Base-by-base conservation (phyloP, 2,888 invertebrate species). In the Pandemis cinnamomeana region DNA sequence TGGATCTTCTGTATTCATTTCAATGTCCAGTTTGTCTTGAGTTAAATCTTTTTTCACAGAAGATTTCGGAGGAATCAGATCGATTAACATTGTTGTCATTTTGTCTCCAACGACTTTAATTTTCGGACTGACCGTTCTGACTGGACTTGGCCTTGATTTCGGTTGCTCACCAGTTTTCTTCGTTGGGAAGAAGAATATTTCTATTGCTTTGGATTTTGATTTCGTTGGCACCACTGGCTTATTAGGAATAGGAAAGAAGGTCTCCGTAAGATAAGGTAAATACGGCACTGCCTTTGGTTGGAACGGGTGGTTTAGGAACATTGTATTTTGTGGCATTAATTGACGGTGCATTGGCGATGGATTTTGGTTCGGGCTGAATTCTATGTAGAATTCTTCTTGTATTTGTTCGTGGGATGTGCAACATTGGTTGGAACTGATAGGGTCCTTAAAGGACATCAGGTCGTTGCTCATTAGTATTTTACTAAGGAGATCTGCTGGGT, bases 371-470 rank as follows among this genome's bases (percentile, higher is more conserved):
- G 89, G 84, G 4, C 80, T 78, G 11, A 91, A 79, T 75, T 93
- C 91, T 1, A 91, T 84, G 60, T 87, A 81, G 1, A 91, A 78
- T 3, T 89, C 88, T 76, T 92, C 91, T 51, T 87, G 86, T 0
- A 85, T 71, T 44, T 88, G 84, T 70, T 92, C 93, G 68, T 89
- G 90, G 2, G 93, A 91, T 15, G 89, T 87, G 75, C 93, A 93
- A 77, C 93, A 93, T 8, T 84, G 70, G 0, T 84, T 75, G 0
- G 91, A 91, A 4, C 83, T 80, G 1, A 79, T 36, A 6, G 87
- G 84, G 7, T 90, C 88, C 76, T 82, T 82, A 11, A 76, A 83
- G 1, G 83, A 82, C 76, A 92, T 90, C 0, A 91, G 76, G 42
- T 91, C 88, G 62, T 88, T 89, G 75, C 83, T 87, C 68, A 77